Evolutionary conservation across 2,888 invertebrate species (phyloP).

Genomic region (Phragmatobia fuliginosa): DNA sequence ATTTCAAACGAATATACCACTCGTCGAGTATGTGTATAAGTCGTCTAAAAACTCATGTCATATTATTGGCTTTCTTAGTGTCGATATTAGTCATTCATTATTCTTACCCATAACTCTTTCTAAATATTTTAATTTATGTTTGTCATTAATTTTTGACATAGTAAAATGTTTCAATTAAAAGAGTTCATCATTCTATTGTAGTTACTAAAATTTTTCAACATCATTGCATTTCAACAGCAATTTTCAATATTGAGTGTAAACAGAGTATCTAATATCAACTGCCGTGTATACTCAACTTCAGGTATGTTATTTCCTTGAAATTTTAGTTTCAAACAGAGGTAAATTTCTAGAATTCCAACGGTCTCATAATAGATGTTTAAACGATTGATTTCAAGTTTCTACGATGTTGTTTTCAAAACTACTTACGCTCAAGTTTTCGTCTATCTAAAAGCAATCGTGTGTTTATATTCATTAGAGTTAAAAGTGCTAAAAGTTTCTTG

Average conservation of each 20-base stretch:
- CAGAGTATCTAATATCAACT: not conserved
- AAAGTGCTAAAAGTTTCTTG: not conserved
- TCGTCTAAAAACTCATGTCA: no score
- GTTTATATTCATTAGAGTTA: not conserved
- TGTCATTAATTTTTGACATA: no score
- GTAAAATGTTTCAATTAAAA: not conserved
- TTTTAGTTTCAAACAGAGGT: not conserved
- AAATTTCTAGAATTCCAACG: not conserved
- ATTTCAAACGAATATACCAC: no score
- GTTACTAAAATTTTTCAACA: not conserved
- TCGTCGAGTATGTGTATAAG: no score
- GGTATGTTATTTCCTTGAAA: not conserved
- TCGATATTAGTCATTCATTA: no score
- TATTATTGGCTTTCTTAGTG: no score
- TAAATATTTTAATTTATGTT: no score
- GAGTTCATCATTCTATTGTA: not conserved
- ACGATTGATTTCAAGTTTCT: not conserved
- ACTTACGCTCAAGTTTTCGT: conserved; percentile 3
- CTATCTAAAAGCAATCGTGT: conserved; percentile 7
- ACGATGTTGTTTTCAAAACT: conserved; percentile 1
- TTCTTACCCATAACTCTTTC: no score
- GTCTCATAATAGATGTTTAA: not conserved
- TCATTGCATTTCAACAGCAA: not conserved
- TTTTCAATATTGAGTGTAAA: not conserved
- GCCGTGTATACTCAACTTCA: no score